Percentiles rank a stretch among this genome's conserved stretches.
These are phyloP conservation scores for Gerris buenoi DNA, from an alignment of 1,140 invertebrate genomes.

Conservation along the genomic window DNA sequence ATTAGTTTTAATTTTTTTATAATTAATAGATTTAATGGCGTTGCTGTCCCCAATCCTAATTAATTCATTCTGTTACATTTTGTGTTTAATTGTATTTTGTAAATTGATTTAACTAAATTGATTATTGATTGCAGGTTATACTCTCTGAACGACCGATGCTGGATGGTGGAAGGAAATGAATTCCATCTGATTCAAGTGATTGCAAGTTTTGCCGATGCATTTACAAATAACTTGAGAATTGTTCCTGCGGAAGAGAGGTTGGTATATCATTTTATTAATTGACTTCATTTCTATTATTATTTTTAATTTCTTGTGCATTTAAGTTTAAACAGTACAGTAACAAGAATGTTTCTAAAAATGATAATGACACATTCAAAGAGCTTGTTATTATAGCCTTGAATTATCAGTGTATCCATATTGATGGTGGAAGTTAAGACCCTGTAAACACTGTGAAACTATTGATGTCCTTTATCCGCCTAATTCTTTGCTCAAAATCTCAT, in stretches of 20 bases:
- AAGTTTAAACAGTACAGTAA: no score
- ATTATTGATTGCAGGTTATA: conserved; percentile 39
- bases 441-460: no score
- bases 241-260: conserved; percentile 36
- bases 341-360: no score
- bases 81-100: no score
- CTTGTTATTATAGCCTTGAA: no score
- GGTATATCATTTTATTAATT: background rate
- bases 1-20: background rate
- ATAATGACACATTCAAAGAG: no score
- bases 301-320: no score
- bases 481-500: no score
- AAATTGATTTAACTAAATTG: conserved; percentile 7
- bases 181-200: conserved; percentile 55
- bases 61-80: background rate
- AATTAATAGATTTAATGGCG: background rate
- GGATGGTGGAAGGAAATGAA: conserved; percentile 60
- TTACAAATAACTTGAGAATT: conserved; percentile 37
- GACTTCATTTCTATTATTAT: no score
- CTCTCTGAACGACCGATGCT: conserved; percentile 54
- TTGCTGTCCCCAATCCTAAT: background rate
- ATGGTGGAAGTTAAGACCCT: no score
- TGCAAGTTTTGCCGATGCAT: conserved; percentile 43
- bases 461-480: no score
- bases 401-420: no score